A percentile compares a stretch with the other conserved stretches of the same genome.
These are phyloP conservation scores for Helogale parvula DNA, from an alignment of 2,113 vertebrate genomes.

Conservation along the genomic window DNA sequence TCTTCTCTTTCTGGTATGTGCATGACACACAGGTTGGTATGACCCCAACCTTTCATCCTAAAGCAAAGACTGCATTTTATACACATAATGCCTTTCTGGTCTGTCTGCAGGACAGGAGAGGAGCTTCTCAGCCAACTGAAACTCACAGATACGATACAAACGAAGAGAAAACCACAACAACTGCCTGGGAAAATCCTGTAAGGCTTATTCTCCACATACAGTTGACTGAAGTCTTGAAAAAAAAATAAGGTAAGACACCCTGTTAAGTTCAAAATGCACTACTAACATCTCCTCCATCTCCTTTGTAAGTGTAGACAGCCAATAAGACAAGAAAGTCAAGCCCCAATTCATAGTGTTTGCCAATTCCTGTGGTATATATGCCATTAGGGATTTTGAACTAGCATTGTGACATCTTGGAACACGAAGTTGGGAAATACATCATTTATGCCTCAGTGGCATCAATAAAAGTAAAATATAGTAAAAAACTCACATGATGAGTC, in stretches of 20 bases:
- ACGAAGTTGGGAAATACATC: not conserved
- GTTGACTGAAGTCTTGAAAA: not conserved
- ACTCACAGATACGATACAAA: not conserved
- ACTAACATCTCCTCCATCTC: not conserved
- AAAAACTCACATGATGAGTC: not conserved
- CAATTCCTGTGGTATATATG: not conserved
- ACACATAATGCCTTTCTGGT: not conserved
- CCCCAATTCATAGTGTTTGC: not conserved
- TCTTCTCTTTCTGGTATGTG: not conserved
- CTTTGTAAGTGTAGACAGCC: not conserved
- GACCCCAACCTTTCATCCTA: not conserved
- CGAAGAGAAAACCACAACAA: not conserved
- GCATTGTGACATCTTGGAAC: not conserved
- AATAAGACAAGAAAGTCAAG: not conserved
- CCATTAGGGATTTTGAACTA: not conserved
- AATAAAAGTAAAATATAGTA: not conserved
- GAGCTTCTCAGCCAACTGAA: not conserved
- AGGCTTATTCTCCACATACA: not conserved
- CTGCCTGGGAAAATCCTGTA: not conserved
- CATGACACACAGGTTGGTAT: not conserved
- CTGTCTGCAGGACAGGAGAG: not conserved
- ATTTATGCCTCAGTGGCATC: not conserved
- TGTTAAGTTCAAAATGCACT: not conserved
- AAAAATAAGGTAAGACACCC: not conserved
- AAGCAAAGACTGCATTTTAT: not conserved